Base-by-base conservation (phyloP, 2,797 vertebrate species). In the Buphagus erythrorhynchus region DNA sequence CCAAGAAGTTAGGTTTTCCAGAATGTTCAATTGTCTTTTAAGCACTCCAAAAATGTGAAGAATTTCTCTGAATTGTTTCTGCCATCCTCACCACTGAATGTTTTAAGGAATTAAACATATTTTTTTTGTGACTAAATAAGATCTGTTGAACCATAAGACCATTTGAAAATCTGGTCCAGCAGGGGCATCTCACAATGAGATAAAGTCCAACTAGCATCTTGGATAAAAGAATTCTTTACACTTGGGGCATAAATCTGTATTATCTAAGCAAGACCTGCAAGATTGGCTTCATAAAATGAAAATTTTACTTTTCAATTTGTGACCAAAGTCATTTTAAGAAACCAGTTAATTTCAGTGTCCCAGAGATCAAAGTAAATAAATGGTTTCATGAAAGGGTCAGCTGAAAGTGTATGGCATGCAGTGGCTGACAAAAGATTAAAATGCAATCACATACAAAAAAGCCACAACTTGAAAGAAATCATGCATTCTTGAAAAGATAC, bases 381-480 rank as follows among this genome's bases (percentile, higher is more conserved):
- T 5, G 20, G 42, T 42, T 93, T 80, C 20, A 51, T 21, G 51
- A 74, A 85, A 48, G 78, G 94, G 84, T 93, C 89, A 95, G 61
- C 40, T 78, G 65, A 71, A 95, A 83, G 63, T n/a, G 58, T 45
- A 58, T 2, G 11, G 68, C 28, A 24, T 21, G 26, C 68, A 55
- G 72, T 58, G 35, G 57, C 25, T 91, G 84, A 88, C 78, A 87
- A 88, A 96, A 94, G 88, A 93, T 95, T 83, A 83, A 94, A 93
- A 96, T 68, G 91, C 72, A 94, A 93, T 83, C 81, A 68, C 46
- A 68, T 65, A 66, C 13, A 49, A 80, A 92, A 91, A 95, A 92
- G 31, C 33, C 84, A 89, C 52, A 86, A 96, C 79, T 93, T 95
- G 69, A 93, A 74, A 86, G 79, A 93, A 93, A 96, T 88, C 74